Evolutionary conservation across 2,797 vertebrate genomes (phyloP).

Genomic region (Vireo griseus): DNA sequence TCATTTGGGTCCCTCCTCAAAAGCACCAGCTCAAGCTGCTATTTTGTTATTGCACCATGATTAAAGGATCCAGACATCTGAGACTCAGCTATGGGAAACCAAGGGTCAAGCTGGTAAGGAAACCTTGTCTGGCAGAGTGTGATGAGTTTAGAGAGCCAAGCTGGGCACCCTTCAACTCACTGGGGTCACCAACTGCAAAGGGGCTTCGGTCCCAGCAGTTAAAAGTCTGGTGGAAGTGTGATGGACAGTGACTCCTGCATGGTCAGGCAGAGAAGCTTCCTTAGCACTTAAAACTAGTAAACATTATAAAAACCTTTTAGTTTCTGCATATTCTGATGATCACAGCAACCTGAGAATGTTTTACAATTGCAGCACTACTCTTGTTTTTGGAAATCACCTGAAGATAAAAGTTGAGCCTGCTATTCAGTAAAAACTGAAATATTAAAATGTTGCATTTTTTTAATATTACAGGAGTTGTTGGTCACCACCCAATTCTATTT

Average conservation of each 20-base stretch:
- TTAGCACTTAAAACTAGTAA: background rate
- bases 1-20: rapidly evolving
- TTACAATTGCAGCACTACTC: background rate
- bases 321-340: background rate
- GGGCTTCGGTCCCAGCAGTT: rapidly evolving
- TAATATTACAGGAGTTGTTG: background rate
- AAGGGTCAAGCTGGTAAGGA: background rate
- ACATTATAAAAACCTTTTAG: background rate
- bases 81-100: background rate
- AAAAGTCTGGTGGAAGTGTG: background rate
- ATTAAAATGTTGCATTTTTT: background rate
- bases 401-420: background rate
- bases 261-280: background rate
- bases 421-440: background rate
- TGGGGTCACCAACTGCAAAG: background rate
- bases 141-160: background rate
- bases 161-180: rapidly evolving
- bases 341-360: background rate
- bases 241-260: background rate
- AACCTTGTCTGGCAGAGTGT: background rate
- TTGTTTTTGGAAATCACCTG: background rate
- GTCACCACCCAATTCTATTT: background rate
- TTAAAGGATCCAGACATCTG: background rate
- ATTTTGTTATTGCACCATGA: background rate
- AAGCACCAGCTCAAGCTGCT: background rate